A percentile compares a stretch with the other conserved stretches of the same genome.
phyloP scores from a whole-genome alignment of 2,797 vertebrate genomes.

The Siniperca obscura region DNA sequence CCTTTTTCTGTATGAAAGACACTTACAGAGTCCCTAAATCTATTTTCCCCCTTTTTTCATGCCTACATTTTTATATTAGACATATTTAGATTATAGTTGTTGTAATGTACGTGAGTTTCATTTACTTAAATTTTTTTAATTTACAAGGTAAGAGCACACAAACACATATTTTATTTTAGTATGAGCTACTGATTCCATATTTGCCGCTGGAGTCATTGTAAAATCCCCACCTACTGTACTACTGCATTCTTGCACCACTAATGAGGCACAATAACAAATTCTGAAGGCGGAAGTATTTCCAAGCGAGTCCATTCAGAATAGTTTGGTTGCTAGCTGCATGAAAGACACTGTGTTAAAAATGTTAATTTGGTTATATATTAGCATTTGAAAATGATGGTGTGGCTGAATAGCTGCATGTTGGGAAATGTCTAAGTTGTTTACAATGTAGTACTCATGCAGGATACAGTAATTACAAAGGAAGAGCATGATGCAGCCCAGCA shows the following conservation, averaged over 20 bases:
- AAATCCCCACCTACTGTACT: not conserved
- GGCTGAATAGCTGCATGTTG: not conserved
- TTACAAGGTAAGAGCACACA: not conserved
- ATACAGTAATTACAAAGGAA: not conserved
- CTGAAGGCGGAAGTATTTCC: not conserved
- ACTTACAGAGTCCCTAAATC: not conserved
- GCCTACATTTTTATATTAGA: not conserved
- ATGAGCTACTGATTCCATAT: not conserved
- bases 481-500: not conserved
- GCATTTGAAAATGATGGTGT: not conserved
- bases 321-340: not conserved
- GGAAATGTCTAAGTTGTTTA: not conserved
- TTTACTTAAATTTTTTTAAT: not conserved
- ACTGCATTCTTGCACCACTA: not conserved
- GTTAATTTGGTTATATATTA: not conserved
- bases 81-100: not conserved
- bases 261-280: no score
- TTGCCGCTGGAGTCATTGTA: not conserved
- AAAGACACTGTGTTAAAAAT: not conserved
- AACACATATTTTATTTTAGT: not conserved
- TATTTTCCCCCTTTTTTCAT: not conserved
- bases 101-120: not conserved
- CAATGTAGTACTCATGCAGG: not conserved
- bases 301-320: not conserved
- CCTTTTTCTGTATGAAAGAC: not conserved